Evolutionary conservation across 2,888 invertebrate species (phyloP).

Genomic region (Notodonta ziczac): DNA sequence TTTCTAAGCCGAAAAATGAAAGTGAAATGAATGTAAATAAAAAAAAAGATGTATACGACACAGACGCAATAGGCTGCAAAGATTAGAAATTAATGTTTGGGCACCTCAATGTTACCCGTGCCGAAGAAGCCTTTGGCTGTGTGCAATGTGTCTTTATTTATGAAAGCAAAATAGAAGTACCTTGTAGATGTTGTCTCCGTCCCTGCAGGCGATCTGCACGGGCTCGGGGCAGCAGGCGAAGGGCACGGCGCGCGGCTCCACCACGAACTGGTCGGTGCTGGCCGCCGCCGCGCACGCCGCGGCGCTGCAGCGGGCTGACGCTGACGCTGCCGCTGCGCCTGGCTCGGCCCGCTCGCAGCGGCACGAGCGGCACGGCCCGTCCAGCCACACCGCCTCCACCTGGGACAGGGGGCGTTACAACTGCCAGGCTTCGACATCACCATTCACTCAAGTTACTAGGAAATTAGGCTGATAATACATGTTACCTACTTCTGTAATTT

Average conservation of each 20-base stretch:
- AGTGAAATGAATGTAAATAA: no score
- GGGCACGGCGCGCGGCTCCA: slow-evolving; percentile 79
- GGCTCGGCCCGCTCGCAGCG: slow-evolving; percentile 70
- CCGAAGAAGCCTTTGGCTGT: no score
- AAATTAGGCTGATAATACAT: no score
- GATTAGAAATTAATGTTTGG: no score
- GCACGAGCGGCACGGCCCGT: slow-evolving; percentile 89
- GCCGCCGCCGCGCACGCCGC: slow-evolving; percentile 78
- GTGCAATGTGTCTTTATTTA: no score
- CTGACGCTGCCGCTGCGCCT: slow-evolving; percentile 24
- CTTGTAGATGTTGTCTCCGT: slow-evolving; percentile 73
- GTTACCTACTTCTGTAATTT: no score
- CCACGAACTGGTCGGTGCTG: slow-evolving; percentile 81
- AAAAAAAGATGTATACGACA: no score
- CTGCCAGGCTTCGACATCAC: background rate
- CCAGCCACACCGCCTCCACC: slow-evolving; percentile 87
- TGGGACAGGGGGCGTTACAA: slow-evolving; percentile 33
- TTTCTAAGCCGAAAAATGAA: no score
- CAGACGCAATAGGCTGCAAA: no score
- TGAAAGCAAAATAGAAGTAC: slow-evolving; percentile 40
- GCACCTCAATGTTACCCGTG: no score
- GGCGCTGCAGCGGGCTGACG: slow-evolving; percentile 72
- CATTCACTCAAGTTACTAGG: background rate
- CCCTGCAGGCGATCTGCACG: slow-evolving; percentile 85
- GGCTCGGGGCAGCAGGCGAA: slow-evolving; percentile 87